Evolutionary conservation across 2,113 vertebrate genomes (phyloP), one percentile per base, ranked within the genome.

Genomic region (Seriola rivoliana): DNA sequence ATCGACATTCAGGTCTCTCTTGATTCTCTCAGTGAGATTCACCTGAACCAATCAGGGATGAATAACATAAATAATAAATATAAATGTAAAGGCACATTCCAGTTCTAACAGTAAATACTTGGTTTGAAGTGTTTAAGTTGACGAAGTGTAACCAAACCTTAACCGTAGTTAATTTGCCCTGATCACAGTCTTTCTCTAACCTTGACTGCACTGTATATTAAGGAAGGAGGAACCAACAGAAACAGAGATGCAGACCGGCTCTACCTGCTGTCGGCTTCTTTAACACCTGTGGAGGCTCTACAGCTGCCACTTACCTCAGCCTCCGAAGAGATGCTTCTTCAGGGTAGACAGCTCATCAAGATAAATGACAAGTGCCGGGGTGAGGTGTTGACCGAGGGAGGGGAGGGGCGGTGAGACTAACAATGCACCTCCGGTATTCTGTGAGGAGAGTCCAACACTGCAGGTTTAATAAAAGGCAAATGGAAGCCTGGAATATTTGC

Each of bases 291-390:
- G 34, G 54, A 60, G 57, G 14, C 65, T 66, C 32, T 60, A 52
- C 34, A 78, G 52, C 58, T 62, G 63, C 58, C 78, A 64, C 68
- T 58, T 78, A 77, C 38, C 25, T 55, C 36, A 38, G 23, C 46
- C 42, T 50, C 59, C 3, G 0, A 10, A 75, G 64, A 64, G 38
- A 64, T 14, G 16, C 57, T 32, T 29, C 58, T 66, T 52, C 58
- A 23, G 16, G 17, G 74, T 14, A 63, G 70, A 75, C 55, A 65
- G 59, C 58, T 52, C 58, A 44, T 69, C 72, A 64, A 58, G 68
- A 60, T 76, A 72, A 81, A 59, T 80, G 62, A 64, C 78, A 78
- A 73, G 50, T 55, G 81, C 44, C 36, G 71, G 40, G 59, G 7
- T 16, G 29, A 71, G 10, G 62, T 50, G 29, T 64, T 79, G 71